Conservation (phyloP, 1,140 invertebrate species). For the Sycophila sp. region DNA sequence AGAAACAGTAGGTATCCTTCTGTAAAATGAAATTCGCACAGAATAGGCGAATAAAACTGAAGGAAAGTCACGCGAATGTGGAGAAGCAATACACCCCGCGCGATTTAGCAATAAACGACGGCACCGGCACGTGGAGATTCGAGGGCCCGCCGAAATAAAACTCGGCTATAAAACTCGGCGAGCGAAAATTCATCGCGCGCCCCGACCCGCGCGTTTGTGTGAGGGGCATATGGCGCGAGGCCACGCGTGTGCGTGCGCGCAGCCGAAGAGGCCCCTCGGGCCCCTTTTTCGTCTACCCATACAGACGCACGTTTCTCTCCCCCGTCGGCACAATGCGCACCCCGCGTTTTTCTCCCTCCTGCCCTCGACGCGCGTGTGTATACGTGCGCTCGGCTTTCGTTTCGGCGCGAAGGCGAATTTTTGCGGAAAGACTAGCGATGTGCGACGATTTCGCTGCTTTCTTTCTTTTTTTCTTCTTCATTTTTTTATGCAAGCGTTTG, state of each 20-base stretch:
- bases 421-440: not conserved
- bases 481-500: not conserved
- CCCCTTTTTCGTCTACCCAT: not conserved
- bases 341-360: no score
- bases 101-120: not conserved
- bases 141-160: no score
- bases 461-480: not conserved
- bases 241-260: no score
- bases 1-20: no score
- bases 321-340: not conserved
- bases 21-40: no score
- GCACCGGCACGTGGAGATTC: not conserved
- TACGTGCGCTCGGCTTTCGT: not conserved
- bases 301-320: not conserved
- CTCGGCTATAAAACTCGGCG: no score
- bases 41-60: no score
- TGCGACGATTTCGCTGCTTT: no score
- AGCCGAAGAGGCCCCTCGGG: constrained; percentile 1
- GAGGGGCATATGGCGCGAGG: constrained; percentile 20
- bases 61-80: no score
- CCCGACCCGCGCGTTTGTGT: no score
- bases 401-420: constrained; percentile 14
- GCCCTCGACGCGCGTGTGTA: not conserved
- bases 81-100: no score
- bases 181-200: no score